Evolutionary conservation across 2,888 invertebrate species (phyloP).

Genomic region (Cheilosia impressa): DNA sequence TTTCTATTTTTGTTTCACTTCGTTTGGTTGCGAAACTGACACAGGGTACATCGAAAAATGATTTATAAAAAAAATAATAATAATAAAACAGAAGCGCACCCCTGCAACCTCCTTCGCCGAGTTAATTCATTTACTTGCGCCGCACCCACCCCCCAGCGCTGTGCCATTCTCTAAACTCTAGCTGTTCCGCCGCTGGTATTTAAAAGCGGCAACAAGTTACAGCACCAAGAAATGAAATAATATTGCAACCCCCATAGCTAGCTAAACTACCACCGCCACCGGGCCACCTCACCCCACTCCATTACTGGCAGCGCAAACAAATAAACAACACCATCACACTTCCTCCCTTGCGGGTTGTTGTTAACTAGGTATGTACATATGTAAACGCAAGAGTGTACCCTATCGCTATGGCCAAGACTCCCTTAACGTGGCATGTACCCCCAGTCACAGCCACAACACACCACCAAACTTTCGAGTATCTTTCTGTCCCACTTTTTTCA

Average conservation of each 20-base stretch:
- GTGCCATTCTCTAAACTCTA: neutral
- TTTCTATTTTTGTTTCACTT: slow-evolving; percentile 10
- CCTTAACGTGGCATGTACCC: slow-evolving; percentile 16
- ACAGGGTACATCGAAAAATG: slow-evolving; percentile 2
- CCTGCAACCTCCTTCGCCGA: slow-evolving; percentile 22
- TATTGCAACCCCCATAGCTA: slow-evolving; percentile 27
- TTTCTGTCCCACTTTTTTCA: slow-evolving; percentile 26
- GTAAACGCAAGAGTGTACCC: slow-evolving; percentile 21
- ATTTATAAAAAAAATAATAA: slow-evolving; percentile 10
- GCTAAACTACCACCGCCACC: neutral
- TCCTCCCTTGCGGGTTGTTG: slow-evolving; percentile 25
- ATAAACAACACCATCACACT: slow-evolving; percentile 47
- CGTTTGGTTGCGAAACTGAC: slow-evolving; percentile 21
- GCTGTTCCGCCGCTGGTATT: slow-evolving; percentile 2
- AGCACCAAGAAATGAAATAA: slow-evolving; percentile 30
- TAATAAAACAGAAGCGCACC: neutral
- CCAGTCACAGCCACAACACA: neutral
- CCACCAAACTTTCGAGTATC: slow-evolving; percentile 2
- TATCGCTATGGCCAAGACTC: slow-evolving; percentile 4
- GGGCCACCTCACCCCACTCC: neutral
- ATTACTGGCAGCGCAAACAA: slow-evolving; percentile 37
- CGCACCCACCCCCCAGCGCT: slow-evolving; percentile 17
- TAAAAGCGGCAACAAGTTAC: slow-evolving; percentile 56
- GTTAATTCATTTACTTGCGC: slow-evolving; percentile 45
- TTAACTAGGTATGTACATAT: slow-evolving; percentile 19